Evolutionary conservation across 2,888 invertebrate genomes (phyloP).

Genomic region (Hydrotaea diabolus): DNA sequence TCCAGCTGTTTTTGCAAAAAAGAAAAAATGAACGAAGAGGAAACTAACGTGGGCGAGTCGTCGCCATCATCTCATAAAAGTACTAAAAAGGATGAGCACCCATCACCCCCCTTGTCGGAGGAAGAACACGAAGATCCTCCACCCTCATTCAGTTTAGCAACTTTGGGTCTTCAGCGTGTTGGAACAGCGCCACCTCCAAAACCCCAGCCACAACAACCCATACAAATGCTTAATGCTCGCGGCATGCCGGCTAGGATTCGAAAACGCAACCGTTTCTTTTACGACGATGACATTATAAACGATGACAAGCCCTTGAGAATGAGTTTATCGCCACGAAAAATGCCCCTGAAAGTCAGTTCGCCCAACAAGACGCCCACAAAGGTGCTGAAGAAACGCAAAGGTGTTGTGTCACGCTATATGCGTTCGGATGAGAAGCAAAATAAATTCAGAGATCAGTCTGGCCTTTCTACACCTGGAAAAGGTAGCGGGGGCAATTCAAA

Average conservation of each 20-base stretch:
- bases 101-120: conserved; percentile 70
- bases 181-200: conserved; percentile 88
- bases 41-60: conserved; percentile 17
- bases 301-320: conserved; percentile 88
- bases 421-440: conserved; percentile 71
- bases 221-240: conserved; percentile 91
- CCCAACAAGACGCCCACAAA: conserved; percentile 82
- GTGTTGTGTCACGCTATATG: conserved; percentile 80
- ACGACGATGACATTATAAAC: conserved; percentile 93
- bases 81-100: conserved; percentile 39
- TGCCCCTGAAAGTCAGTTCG: conserved; percentile 81
- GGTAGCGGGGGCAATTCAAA: conserved; percentile 46
- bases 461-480: conserved; percentile 61
- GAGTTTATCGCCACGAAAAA: conserved; percentile 81
- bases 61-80: conserved; percentile 38
- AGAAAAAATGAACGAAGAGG: conserved; percentile 55
- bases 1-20: conserved; percentile 8
- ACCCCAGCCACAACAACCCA: conserved; percentile 86
- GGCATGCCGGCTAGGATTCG: conserved; percentile 95
- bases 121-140: conserved; percentile 87
- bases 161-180: conserved; percentile 90
- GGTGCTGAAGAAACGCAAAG: conserved; percentile 81
- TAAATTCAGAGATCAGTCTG: conserved; percentile 37
- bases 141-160: conserved; percentile 89
- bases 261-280: conserved; percentile 93